These are phyloP conservation scores for Forbesichthys agassizii DNA, from an alignment of 2,113 vertebrate species.

Conservation along the genomic window DNA sequence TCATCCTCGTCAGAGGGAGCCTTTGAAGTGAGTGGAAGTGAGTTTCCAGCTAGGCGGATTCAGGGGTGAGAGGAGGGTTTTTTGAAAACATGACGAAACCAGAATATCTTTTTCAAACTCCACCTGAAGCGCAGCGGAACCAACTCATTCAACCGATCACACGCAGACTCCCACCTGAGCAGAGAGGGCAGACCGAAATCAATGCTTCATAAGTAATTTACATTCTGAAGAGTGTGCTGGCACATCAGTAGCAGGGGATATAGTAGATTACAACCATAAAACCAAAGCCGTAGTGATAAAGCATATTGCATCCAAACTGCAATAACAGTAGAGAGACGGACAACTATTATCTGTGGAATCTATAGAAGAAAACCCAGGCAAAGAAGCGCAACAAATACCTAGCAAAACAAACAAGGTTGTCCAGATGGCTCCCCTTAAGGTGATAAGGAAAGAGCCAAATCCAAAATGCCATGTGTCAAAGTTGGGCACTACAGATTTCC, in stretches of 20 bases:
- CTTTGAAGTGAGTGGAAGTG: conserved; percentile 21
- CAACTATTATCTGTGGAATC: background rate
- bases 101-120: conserved; percentile 24
- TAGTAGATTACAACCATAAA: conserved; percentile 2
- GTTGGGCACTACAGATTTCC: conserved; percentile 39
- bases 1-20: conserved; percentile 9
- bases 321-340: too few relatives aligned
- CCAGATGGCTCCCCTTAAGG: too few relatives aligned
- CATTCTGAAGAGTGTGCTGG: conserved; percentile 12
- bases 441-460: too few relatives aligned
- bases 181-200: conserved; percentile 23
- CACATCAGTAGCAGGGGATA: background rate
- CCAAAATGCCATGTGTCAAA: too few relatives aligned
- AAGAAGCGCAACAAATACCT: background rate
- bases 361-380: background rate
- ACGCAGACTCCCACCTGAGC: conserved; percentile 3
- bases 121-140: conserved; percentile 1
- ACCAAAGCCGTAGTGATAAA: conserved; percentile 2
- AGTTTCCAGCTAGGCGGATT: background rate
- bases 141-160: conserved; percentile 14
- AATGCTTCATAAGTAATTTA: conserved; percentile 31
- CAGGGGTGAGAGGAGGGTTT: background rate
- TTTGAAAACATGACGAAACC: conserved; percentile 21
- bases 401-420: too few relatives aligned
- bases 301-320: background rate